Evolutionary conservation across 2,113 vertebrate species (phyloP), one percentile per base, ranked within the genome.

Genomic region (Petrocephalus zakoni): DNA sequence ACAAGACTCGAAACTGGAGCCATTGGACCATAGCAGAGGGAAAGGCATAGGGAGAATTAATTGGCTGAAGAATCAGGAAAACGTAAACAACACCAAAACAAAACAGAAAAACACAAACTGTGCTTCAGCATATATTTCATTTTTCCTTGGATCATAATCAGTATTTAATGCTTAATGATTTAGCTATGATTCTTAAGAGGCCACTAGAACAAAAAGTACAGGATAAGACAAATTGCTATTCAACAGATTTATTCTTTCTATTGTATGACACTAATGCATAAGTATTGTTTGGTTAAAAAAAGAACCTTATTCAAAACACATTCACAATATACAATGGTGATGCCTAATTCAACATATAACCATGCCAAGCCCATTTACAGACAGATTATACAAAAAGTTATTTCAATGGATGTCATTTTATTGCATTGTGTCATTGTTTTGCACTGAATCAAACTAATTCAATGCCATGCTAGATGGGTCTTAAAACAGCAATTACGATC

Each of bases 11-110:
- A 56, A 82, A 82, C 52, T 42, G 34, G 51, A 88, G 72, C 37
- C 72, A 22, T 82, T 56, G 72, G 87, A 88, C 72, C 87, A 19
- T 88, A 78, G 87, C 87, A 7, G 29, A 81, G 72, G 72, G 47
- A 82, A 55, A 81, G 8, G 34, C 68, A 81, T 29, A 56, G 37
- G 55, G 56, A 11, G 86, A 88, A 88, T 55, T 88, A 88, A 88
- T 88, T 88, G 52, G 87, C 51, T 88, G 37, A 4, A 81, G 87
- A 81, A 53, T 29, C 58, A 34, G 52, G 84, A 86, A 56, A 25
- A 86, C 21, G 22, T 8, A 81, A 81, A 81, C 61, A 64, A 64
- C 61, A 64, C 1, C 6, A 85, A 85, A 55, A 86, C 84, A 86
- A 86, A 42, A 53, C 2, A 37, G 17, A 83, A 86, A 37, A 19